Evolutionary conservation across 2,113 vertebrate genomes (phyloP).

Genomic region (Alligator sinensis): DNA sequence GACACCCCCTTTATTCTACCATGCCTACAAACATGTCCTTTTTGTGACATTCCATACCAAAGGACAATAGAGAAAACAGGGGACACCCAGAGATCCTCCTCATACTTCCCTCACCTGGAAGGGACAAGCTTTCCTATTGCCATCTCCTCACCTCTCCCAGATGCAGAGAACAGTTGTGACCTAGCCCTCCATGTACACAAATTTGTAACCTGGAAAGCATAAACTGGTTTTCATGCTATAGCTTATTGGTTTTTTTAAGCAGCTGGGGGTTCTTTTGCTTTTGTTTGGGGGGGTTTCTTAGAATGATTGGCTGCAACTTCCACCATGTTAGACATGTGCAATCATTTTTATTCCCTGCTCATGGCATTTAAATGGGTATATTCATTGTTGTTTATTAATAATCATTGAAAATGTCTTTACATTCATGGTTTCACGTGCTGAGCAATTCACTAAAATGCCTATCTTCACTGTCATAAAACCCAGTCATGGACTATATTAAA

Average conservation of each 20-base stretch:
- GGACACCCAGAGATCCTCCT: too few species aligned
- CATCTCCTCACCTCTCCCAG: too few species aligned
- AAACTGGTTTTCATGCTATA: conserved; percentile 2
- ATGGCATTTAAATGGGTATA: conserved; percentile 62
- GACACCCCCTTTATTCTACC: background rate
- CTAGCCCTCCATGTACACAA: too few species aligned
- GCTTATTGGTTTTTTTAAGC: conserved; percentile 21
- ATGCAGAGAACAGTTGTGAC: too few species aligned
- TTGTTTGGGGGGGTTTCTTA: conserved; percentile 20
- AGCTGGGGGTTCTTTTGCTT: background rate
- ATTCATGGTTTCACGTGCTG: conserved; percentile 61
- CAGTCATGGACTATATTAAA: conserved; percentile 24
- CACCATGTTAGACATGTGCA: conserved; percentile 50
- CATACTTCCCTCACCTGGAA: too few species aligned
- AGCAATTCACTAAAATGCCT: conserved; percentile 60
- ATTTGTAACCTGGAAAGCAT: background rate
- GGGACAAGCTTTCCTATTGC: too few species aligned
- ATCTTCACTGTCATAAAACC: conserved; percentile 17
- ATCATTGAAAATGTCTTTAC: conserved; percentile 55
- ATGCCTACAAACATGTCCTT: rapidly evolving
- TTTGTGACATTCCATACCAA: background rate
- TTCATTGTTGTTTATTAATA: conserved; percentile 75
- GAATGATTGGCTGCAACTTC: conserved; percentile 28
- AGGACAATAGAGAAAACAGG: background rate
- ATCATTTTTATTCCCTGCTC: conserved; percentile 65